phyloP scores from a whole-genome alignment of 1,140 invertebrate species.

The Drosophila novamexicana region DNA sequence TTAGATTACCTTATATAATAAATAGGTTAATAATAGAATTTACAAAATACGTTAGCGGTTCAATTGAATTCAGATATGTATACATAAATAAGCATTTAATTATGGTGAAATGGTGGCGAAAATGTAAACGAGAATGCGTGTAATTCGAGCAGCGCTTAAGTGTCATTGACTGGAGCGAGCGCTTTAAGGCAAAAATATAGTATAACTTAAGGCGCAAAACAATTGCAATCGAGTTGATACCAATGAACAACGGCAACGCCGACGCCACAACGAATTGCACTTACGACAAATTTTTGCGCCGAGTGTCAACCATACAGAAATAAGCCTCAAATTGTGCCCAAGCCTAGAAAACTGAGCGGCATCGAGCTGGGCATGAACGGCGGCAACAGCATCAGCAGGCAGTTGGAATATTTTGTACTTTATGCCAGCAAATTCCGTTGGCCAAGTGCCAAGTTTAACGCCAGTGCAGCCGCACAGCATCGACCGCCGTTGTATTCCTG shows the following conservation, averaged over 20 bases:
- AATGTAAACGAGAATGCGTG: background rate
- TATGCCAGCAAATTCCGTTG: slow-evolving; percentile 73
- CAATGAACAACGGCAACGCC: slow-evolving; percentile 30
- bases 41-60: no score
- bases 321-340: slow-evolving; percentile 69
- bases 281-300: slow-evolving; percentile 67
- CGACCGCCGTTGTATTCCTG: slow-evolving; percentile 12
- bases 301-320: slow-evolving; percentile 70
- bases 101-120: background rate
- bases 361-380: background rate
- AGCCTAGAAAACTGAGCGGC: slow-evolving; percentile 26
- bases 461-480: slow-evolving; percentile 53
- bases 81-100: no score
- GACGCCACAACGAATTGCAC: slow-evolving; percentile 72
- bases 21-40: no score
- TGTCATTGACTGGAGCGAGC: slow-evolving; percentile 27
- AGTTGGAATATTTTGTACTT: slow-evolving; percentile 74
- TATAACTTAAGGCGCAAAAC: slow-evolving; percentile 46
- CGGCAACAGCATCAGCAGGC: slow-evolving; percentile 35
- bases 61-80: background rate
- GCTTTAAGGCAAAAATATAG: slow-evolving; percentile 38
- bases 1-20: no score
- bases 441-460: slow-evolving; percentile 73
- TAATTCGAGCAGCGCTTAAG: slow-evolving; percentile 3
- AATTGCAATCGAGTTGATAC: slow-evolving; percentile 49